Conservation (phyloP, 1,140 invertebrate genomes). For the Lordiphosa mommai region DNA sequence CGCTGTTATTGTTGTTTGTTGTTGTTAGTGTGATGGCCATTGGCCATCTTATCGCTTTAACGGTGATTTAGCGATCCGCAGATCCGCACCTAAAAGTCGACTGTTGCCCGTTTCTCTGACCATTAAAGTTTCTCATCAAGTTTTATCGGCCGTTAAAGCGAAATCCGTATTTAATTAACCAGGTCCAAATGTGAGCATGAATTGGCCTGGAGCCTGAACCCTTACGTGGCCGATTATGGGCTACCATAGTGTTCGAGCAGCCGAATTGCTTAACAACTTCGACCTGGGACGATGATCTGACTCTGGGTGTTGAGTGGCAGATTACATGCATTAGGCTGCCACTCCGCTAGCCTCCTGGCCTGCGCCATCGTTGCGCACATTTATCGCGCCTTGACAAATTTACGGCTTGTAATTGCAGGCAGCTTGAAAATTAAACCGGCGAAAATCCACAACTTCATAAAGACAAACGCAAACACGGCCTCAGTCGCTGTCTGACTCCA, state of each 20-base stretch:
- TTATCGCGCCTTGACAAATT: constrained; percentile 77
- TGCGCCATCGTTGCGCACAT: constrained; percentile 34
- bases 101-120: constrained; percentile 13
- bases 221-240: neutral
- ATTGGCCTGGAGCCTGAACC: constrained; percentile 55
- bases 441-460: constrained; percentile 75
- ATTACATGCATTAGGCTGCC: constrained; percentile 75
- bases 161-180: constrained; percentile 78
- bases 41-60: constrained; percentile 66
- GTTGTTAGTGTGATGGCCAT: constrained; percentile 27
- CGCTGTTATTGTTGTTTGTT: constrained; percentile 21
- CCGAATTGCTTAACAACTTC: constrained; percentile 60
- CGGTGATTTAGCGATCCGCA: constrained; percentile 66
- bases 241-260: constrained; percentile 18
- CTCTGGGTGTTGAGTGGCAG: constrained; percentile 74
- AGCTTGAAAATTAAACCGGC: constrained; percentile 60
- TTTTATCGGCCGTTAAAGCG: constrained; percentile 77
- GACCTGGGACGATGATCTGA: constrained; percentile 19
- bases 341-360: neutral
- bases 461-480: constrained; percentile 34
- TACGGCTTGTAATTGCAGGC: constrained; percentile 77
- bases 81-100: neutral
- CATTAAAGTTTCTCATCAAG: constrained; percentile 78
- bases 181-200: constrained; percentile 78
- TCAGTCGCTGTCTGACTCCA: neutral